Conservation (phyloP, 2,888 invertebrate species). For the Cinara cedri region DNA sequence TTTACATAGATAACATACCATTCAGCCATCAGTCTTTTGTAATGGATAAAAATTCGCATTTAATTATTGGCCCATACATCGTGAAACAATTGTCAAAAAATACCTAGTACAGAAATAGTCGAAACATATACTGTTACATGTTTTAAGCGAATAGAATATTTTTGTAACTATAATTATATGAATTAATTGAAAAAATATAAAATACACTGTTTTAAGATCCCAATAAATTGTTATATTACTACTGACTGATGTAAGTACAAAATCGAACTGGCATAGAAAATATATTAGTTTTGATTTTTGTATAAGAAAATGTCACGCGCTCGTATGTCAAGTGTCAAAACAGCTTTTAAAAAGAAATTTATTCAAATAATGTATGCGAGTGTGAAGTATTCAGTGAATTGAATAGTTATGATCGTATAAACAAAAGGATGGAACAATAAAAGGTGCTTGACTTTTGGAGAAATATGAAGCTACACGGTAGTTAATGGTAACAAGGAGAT, state of each 20-base stretch:
- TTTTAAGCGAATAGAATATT: not conserved
- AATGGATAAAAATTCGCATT: slow-evolving; percentile 17
- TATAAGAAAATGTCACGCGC: too few species aligned
- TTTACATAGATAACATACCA: slow-evolving; percentile 55
- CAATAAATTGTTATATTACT: not conserved
- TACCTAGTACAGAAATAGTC: not conserved
- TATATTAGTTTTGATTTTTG: not conserved
- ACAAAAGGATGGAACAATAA: too few species aligned
- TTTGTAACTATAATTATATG: not conserved
- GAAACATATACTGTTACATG: too few species aligned
- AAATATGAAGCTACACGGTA: too few species aligned
- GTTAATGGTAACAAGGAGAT: too few species aligned
- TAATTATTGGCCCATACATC: slow-evolving; percentile 16
- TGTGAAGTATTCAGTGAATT: too few species aligned
- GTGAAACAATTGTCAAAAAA: slow-evolving; percentile 16
- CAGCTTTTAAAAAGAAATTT: too few species aligned
- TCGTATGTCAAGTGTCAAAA: too few species aligned
- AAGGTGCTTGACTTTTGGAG: too few species aligned
- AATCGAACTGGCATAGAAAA: not conserved
- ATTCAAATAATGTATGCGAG: too few species aligned
- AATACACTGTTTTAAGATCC: too few species aligned
- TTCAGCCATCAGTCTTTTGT: slow-evolving; percentile 57
- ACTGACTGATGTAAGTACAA: not conserved
- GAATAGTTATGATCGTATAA: too few species aligned
- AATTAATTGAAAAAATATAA: not conserved